Percentiles rank a stretch among this genome's conserved stretches.
Evolutionary conservation across 2,888 invertebrate species (phyloP).

Genomic region (Tyria jacobaeae): DNA sequence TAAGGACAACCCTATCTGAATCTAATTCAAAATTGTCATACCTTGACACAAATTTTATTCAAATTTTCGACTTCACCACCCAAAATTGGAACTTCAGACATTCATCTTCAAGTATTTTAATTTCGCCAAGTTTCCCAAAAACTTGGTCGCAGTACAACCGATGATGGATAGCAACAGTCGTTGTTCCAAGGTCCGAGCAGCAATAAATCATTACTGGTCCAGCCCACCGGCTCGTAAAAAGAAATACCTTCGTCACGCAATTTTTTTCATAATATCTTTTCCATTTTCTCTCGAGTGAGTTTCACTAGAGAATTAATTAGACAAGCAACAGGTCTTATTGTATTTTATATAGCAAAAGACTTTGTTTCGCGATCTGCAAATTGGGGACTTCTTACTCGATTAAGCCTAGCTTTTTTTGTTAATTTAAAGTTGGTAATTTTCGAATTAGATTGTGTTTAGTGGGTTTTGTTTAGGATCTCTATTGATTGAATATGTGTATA

Average conservation of each 20-base stretch:
- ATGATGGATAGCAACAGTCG: slow-evolving; percentile 67
- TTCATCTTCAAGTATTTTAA: slow-evolving; percentile 25
- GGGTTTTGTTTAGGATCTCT: not conserved
- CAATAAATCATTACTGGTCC: slow-evolving; percentile 69
- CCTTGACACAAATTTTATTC: not conserved
- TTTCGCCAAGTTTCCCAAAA: slow-evolving; percentile 21
- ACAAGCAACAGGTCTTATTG: slow-evolving; percentile 53
- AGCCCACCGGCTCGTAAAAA: slow-evolving; percentile 61
- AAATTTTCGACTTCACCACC: slow-evolving; percentile 9
- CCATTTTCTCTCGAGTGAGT: slow-evolving; percentile 44
- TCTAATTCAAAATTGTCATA: not conserved
- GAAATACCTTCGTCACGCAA: slow-evolving; percentile 59
- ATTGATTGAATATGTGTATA: too few species aligned
- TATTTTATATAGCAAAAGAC: slow-evolving; percentile 29
- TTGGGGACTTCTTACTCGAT: slow-evolving; percentile 20
- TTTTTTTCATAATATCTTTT: slow-evolving; percentile 43
- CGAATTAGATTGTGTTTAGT: not conserved
- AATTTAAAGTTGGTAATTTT: slow-evolving; percentile 6
- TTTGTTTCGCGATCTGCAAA: slow-evolving; percentile 25
- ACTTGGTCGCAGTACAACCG: slow-evolving; percentile 49
- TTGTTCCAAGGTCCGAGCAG: slow-evolving; percentile 59
- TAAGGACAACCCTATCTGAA: not conserved
- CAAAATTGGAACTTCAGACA: slow-evolving; percentile 16
- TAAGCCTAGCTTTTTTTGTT: slow-evolving; percentile 14
- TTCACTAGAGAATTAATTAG: slow-evolving; percentile 57